Conservation (phyloP, 2,113 vertebrate species). For the Platichthys flesus region DNA sequence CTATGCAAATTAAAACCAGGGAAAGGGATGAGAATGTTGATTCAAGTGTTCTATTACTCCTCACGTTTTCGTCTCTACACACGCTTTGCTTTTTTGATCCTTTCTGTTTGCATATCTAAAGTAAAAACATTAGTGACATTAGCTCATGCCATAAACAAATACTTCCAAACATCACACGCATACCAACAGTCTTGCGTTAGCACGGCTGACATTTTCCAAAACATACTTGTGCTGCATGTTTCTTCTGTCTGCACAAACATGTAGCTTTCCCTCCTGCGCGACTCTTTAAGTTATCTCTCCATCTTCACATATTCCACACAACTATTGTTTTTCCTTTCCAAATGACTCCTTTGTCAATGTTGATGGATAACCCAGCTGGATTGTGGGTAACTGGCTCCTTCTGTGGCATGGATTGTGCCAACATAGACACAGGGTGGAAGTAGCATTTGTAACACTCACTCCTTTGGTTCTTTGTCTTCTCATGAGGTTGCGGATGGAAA, state of each 20-base stretch:
- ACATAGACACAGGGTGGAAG: conserved; percentile 37
- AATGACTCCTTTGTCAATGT: conserved; percentile 50
- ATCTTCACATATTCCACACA: conserved; percentile 21
- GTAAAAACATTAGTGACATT: background rate
- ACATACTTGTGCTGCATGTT: conserved; percentile 11
- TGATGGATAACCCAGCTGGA: conserved; percentile 57
- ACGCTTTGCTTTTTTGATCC: background rate
- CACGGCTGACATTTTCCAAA: conserved; percentile 50
- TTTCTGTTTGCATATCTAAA: conserved; percentile 1
- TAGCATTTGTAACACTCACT: conserved; percentile 3
- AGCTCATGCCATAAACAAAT: conserved; percentile 23
- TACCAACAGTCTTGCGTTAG: background rate
- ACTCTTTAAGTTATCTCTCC: conserved; percentile 21
- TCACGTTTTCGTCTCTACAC: background rate
- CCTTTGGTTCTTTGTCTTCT: conserved; percentile 28
- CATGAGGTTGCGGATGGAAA: conserved; percentile 9
- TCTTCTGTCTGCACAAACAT: background rate
- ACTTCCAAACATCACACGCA: conserved; percentile 16
- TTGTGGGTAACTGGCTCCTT: conserved; percentile 68
- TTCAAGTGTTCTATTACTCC: background rate
- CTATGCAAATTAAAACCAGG: background rate
- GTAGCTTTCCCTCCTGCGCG: background rate
- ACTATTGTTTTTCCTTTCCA: conserved; percentile 19
- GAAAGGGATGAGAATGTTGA: background rate
- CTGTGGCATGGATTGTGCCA: conserved; percentile 46